These are phyloP conservation scores for Latrodectus geometricus DNA, from an alignment of 1,140 invertebrate species.

Conservation along the genomic window DNA sequence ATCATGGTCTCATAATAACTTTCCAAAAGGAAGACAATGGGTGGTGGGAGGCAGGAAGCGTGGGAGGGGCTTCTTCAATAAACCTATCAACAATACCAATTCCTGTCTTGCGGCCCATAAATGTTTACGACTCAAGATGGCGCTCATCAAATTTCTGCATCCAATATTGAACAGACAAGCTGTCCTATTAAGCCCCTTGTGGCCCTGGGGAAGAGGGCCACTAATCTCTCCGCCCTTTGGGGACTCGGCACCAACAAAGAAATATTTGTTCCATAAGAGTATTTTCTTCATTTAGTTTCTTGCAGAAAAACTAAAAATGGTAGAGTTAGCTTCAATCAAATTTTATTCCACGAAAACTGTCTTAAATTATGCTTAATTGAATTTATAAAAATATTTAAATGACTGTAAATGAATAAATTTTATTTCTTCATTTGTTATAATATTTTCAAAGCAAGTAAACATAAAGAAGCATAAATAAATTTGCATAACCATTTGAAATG, in stretches of 20 bases:
- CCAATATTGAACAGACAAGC: slow-evolving; percentile 3
- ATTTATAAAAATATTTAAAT: too few species aligned
- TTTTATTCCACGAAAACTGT: too few species aligned
- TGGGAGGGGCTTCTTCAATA: not conserved
- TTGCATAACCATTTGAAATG: too few species aligned
- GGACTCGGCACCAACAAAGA: not conserved
- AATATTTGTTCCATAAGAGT: not conserved
- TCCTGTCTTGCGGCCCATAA: slow-evolving; percentile 33
- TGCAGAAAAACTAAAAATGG: too few species aligned
- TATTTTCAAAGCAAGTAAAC: too few species aligned
- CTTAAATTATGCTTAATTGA: too few species aligned
- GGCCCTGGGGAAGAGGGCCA: not conserved
- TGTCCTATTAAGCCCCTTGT: slow-evolving; percentile 19
- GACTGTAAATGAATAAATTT: too few species aligned
- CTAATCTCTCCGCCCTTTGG: slow-evolving; percentile 10
- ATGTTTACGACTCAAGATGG: slow-evolving; percentile 22
- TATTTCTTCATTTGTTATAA: too few species aligned
- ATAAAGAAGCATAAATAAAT: too few species aligned
- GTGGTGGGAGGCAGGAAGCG: not conserved
- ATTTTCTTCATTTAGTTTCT: too few species aligned
- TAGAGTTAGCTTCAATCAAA: too few species aligned
- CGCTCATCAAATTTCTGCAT: slow-evolving; percentile 24
- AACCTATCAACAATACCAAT: slow-evolving; percentile 14
- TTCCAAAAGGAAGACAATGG: not conserved
- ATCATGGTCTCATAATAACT: not conserved